Conservation (phyloP, 2,113 vertebrate genomes). For the Stercorarius parasiticus region DNA sequence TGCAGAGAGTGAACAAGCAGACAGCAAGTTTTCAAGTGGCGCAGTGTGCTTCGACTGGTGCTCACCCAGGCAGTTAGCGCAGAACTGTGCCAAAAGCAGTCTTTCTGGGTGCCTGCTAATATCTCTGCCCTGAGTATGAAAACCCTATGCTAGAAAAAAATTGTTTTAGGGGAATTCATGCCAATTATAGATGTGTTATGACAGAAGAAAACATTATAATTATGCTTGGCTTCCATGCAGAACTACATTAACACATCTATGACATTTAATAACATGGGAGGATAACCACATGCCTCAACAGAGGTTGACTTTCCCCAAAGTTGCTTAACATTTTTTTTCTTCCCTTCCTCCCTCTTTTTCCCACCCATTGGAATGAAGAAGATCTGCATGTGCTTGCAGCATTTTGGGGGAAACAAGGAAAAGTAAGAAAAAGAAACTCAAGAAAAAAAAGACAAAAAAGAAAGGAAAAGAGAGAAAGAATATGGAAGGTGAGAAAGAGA, state of each 20-base stretch:
- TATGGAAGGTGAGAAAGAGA: neutral
- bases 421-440: neutral
- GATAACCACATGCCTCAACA: conserved; percentile 52
- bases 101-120: conserved; percentile 29
- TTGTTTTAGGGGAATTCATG: conserved; percentile 59
- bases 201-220: conserved; percentile 74
- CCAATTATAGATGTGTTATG: conserved; percentile 69
- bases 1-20: conserved; percentile 19
- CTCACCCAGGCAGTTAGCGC: conserved; percentile 2
- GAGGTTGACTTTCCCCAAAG: conserved; percentile 20
- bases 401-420: neutral
- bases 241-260: conserved; percentile 59
- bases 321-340: neutral
- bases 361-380: neutral
- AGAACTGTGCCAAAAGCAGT: conserved; percentile 16
- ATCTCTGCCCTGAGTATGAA: conserved; percentile 13
- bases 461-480: neutral
- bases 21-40: conserved; percentile 32
- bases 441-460: no score
- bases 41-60: neutral
- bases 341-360: neutral
- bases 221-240: conserved; percentile 62
- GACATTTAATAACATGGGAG: conserved; percentile 56
- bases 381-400: neutral
- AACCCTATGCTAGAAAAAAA: conserved; percentile 22